Evolutionary conservation across 2,888 invertebrate species (phyloP), one percentile per base, ranked within the genome.

Genomic region (Dione juno): DNA sequence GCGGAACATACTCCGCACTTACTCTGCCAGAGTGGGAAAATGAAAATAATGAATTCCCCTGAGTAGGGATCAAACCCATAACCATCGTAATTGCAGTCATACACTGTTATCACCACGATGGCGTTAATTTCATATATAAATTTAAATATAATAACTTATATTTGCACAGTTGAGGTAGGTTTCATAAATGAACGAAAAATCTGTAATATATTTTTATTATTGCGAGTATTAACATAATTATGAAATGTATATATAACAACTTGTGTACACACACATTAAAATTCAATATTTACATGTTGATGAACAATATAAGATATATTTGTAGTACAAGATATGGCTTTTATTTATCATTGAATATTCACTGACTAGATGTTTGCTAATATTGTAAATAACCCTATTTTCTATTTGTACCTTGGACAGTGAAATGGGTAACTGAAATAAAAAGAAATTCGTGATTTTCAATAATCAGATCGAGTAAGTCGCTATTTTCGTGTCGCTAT

Each of bases 341-440:
- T 66, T 3, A 43, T 37, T 58, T 45, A 61, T 52, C 43, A 71
- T 59, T 68, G 45, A 68, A 65, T 13, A 16, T 37, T 67, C 61
- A 66, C 61, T 69, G 71, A 71, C 71, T 71, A 71, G 70, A 21
- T 50, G n/a, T n/a, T n/a, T n/a, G n/a, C n/a, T 50, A 48, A 21
- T 45, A 19, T 43, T 67, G 41, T 52, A 48, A 52, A n/a, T 40
- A 21, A 8, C 13, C 63, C 50, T 57, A 67, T n/a, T 41, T 43
- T 8, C 54, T 66, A 70, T 19, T 67, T 66, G 54, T 40, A 52
- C 54, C 37, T 57, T 21, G 6, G 8, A 19, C 13, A 41, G 13
- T 13, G 21, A 41, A 9, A 13, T 16, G 9, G 7, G 0, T 37
- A 0, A 50, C 3, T 50, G 3, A n/a, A 43, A 13, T 1, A 19